Evolutionary conservation across 1,140 invertebrate genomes (phyloP), one percentile per base, ranked within the genome.

Genomic region (Heliconius nattereri): DNA sequence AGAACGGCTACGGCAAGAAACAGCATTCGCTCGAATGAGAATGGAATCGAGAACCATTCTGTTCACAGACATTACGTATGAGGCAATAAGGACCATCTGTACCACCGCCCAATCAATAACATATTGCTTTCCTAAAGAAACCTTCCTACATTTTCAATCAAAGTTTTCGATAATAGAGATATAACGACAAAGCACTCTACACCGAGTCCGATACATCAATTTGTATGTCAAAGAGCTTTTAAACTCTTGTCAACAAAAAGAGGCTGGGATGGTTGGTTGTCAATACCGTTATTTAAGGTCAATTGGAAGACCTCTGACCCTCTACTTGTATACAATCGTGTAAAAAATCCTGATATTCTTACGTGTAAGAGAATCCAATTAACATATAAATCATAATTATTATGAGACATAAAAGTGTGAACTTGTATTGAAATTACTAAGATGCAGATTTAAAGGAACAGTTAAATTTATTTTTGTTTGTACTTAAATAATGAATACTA

Each of bases 161-260:
- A 26, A 66, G 23, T 16, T 66, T 29, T 13, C 8, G 26, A 66
- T 66, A 29, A 66, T 66, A 66, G 60, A 11, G 23, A 66, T 26
- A 66, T 66, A 29, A 66, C n/a, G 23, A 66, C 60, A 66, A 66
- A 66, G 60, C 60, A 66, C 60, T 66, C 60, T 29, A 29, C 26
- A 66, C 20, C 54, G 23, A 66, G 23, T 66, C 13, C 13, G 60
- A 66, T 66, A 66, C 26, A 26, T 29, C 71, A 60, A 82, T 82
- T 82, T 79, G 81, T 80, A 82, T 80, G 78, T 80, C 52, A 80
- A 82, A 82, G 81, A 74, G 81, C 26, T 74, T 81, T 82, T 79
- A 76, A 79, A 79, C 78, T 57, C n/a, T 73, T 76, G 57, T 70
- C 66, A 72, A 52, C 73, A 71, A 78, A 82, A 79, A 82, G 78